Percentiles rank a stretch among this genome's conserved stretches.
phyloP scores from a whole-genome alignment of 2,888 invertebrate genomes.

The Thecophora atra region DNA sequence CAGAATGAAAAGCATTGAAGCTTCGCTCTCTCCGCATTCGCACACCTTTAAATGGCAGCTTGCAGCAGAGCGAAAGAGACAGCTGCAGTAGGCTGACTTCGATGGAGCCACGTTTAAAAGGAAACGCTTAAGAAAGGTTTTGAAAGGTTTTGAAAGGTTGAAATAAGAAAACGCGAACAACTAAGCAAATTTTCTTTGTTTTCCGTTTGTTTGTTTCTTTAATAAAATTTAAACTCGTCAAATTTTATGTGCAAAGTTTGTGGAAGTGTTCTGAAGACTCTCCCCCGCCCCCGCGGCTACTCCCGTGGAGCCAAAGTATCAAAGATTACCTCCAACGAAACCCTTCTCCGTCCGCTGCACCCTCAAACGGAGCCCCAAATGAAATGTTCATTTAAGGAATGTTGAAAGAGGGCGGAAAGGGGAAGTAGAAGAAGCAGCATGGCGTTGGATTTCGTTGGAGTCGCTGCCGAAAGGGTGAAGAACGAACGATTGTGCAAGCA shows the following conservation, averaged over 20 bases:
- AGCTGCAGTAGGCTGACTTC: neutral
- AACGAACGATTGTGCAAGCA: slow-evolving; percentile 18
- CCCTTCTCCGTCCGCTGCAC: neutral
- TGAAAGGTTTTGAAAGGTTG: too few relatives aligned
- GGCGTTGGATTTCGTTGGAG: slow-evolving; percentile 21
- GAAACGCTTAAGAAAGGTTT: slow-evolving; percentile 26
- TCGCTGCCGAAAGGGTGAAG: slow-evolving; percentile 6
- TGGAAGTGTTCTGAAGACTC: slow-evolving; percentile 21
- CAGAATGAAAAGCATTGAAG: too few relatives aligned
- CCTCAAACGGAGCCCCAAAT: slow-evolving; percentile 6
- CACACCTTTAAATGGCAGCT: too few relatives aligned
- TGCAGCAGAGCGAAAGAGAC: neutral
- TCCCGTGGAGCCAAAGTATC: neutral
- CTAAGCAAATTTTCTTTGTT: too few relatives aligned
- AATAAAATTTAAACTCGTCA: slow-evolving; percentile 49
- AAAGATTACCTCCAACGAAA: neutral
- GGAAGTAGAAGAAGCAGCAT: neutral
- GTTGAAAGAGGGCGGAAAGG: neutral
- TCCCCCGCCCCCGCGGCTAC: too few relatives aligned
- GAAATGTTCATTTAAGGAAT: slow-evolving; percentile 29
- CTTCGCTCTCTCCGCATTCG: too few relatives aligned
- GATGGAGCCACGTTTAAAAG: slow-evolving; percentile 19
- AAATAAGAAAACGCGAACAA: too few relatives aligned
- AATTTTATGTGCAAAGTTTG: slow-evolving; percentile 50
- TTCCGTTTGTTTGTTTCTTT: slow-evolving; percentile 42